phyloP scores from a whole-genome alignment of 1,140 invertebrate genomes.

The Caenorhabditis brenneri region DNA sequence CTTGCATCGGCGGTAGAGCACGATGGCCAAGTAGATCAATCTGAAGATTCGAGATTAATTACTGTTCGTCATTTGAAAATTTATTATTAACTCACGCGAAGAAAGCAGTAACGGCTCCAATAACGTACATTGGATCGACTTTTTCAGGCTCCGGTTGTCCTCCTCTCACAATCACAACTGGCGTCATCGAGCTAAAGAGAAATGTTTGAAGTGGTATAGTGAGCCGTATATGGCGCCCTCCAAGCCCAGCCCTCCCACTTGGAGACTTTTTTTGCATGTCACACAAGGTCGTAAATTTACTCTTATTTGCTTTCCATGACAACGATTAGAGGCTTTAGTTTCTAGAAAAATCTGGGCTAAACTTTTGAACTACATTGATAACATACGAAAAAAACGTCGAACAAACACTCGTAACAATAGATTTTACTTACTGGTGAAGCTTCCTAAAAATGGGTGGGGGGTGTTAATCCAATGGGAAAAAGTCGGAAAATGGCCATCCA shows the following conservation, averaged over 20 bases:
- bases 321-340: neutral
- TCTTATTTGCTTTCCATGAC: slow-evolving; percentile 1
- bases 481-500: no score
- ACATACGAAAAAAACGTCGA: no score
- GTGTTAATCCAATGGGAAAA: no score
- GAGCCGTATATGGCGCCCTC: neutral
- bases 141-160: no score
- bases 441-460: no score
- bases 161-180: neutral
- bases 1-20: neutral
- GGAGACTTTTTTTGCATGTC: slow-evolving; percentile 25
- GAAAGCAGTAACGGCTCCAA: neutral
- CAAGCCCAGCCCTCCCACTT: neutral
- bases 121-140: neutral
- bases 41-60: neutral
- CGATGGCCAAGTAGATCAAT: neutral
- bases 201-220: neutral
- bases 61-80: neutral
- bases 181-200: neutral
- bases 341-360: neutral
- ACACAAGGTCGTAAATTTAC: slow-evolving; percentile 24
- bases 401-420: no score
- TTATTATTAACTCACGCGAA: neutral
- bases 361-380: no score
- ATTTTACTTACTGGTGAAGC: no score